Evolutionary conservation across 2,113 vertebrate genomes (phyloP).

Genomic region (Nesoenas mayeri): DNA sequence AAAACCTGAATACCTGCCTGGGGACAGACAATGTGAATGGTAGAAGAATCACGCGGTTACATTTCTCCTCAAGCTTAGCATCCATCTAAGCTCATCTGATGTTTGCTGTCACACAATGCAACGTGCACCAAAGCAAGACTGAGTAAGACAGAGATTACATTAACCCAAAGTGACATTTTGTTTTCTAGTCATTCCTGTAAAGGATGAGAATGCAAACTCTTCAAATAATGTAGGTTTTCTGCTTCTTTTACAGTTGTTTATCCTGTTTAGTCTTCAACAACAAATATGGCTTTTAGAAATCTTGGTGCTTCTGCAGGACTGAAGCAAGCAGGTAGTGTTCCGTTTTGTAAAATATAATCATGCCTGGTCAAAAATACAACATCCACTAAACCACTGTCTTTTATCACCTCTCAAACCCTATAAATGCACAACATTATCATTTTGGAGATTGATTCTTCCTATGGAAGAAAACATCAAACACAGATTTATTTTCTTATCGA

Average conservation of each 20-base stretch:
- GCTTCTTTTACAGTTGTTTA: background rate
- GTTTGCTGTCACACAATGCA: background rate
- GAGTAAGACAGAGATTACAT: background rate
- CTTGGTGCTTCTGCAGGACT: background rate
- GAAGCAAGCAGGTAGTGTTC: background rate
- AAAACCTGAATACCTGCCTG: constrained; percentile 61
- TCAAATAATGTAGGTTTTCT: background rate
- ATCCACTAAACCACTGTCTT: background rate
- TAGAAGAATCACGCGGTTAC: background rate
- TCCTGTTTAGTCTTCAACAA: background rate
- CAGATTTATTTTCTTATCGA: background rate
- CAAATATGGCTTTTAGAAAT: background rate
- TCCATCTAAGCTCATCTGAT: background rate
- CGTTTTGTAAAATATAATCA: background rate
- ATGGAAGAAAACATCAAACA: background rate
- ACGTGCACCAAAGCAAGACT: background rate
- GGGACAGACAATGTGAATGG: constrained; percentile 36
- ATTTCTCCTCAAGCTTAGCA: constrained; percentile 1
- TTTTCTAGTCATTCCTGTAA: background rate
- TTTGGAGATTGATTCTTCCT: background rate
- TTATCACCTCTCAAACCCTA: background rate
- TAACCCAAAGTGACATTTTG: background rate
- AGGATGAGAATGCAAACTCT: background rate
- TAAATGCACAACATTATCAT: background rate
- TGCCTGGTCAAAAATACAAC: background rate